Percentiles rank a stretch among this genome's conserved stretches.
Evolutionary conservation across 2,113 vertebrate species (phyloP).

Genomic region (Zosterops japonicus): DNA sequence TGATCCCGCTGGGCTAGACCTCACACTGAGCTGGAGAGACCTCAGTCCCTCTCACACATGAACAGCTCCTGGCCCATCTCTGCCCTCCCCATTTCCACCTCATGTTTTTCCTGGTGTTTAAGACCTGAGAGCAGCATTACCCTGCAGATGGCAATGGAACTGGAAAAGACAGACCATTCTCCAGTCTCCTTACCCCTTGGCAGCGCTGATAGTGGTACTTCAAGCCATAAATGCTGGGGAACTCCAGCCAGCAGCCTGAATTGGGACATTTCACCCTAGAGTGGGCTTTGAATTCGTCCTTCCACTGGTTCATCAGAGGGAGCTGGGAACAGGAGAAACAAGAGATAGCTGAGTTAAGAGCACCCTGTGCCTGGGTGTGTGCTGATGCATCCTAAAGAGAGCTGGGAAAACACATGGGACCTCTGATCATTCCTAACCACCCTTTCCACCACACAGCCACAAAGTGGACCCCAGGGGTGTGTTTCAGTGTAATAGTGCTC

Average conservation of each 20-base stretch:
- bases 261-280: conserved; percentile 93
- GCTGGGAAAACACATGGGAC: not conserved
- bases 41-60: rapidly evolving
- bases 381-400: not conserved
- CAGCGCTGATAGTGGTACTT: conserved; percentile 98
- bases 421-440: not conserved
- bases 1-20: not conserved
- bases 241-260: conserved; percentile 96
- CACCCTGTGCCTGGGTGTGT: rapidly evolving
- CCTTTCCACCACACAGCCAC: not conserved
- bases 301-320: conserved; percentile 93
- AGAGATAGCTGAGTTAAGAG: not conserved
- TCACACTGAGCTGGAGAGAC: not conserved
- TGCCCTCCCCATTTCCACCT: not conserved
- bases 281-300: conserved; percentile 93
- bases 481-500: not conserved
- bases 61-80: not conserved
- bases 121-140: not conserved
- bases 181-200: conserved; percentile 85
- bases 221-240: conserved; percentile 95
- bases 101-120: not conserved
- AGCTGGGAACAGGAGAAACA: conserved; percentile 73
- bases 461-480: not conserved
- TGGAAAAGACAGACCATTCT: not conserved
- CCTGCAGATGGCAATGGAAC: not conserved